phyloP scores from a whole-genome alignment of 2,888 invertebrate species.

The Celastrina argiolus region DNA sequence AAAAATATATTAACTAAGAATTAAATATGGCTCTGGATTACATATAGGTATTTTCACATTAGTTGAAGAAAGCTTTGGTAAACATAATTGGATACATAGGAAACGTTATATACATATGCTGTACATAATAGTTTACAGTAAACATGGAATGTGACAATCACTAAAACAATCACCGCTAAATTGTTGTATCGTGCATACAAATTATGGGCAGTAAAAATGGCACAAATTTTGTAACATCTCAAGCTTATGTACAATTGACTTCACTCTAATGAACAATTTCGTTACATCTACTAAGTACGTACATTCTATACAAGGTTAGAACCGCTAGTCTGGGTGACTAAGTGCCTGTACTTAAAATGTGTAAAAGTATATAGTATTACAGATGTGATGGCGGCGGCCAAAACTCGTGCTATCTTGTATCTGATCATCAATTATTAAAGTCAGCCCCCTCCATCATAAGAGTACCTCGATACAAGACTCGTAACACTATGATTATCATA shows the following conservation, averaged over 20 bases:
- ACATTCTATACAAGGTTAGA: conserved; percentile 10
- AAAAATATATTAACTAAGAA: conserved; percentile 65
- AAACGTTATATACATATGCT: conserved; percentile 5
- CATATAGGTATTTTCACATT: conserved; percentile 41
- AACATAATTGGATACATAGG: conserved; percentile 28
- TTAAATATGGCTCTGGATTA: conserved; percentile 57
- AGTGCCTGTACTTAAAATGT: conserved; percentile 11
- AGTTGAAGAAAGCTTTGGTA: conserved; percentile 47
- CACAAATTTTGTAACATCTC: conserved; percentile 63
- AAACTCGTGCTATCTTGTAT: not conserved
- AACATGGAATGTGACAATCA: conserved; percentile 23
- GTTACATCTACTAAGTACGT: conserved; percentile 15
- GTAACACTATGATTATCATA: conserved; percentile 12
- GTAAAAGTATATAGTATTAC: not conserved
- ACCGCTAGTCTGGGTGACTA: conserved; percentile 11
- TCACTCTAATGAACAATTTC: conserved; percentile 5
- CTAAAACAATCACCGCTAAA: conserved; percentile 4
- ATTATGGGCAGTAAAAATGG: conserved; percentile 47
- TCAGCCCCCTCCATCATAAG: not conserved
- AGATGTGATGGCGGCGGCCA: not conserved
- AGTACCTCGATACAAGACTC: not conserved
- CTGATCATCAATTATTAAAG: not conserved
- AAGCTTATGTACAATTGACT: conserved; percentile 32
- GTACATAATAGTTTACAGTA: conserved; percentile 2
- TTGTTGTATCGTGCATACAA: not conserved